Evolutionary conservation across 2,888 invertebrate species (phyloP), one percentile per base, ranked within the genome.

Genomic region (Dicroscelio sp.): DNA sequence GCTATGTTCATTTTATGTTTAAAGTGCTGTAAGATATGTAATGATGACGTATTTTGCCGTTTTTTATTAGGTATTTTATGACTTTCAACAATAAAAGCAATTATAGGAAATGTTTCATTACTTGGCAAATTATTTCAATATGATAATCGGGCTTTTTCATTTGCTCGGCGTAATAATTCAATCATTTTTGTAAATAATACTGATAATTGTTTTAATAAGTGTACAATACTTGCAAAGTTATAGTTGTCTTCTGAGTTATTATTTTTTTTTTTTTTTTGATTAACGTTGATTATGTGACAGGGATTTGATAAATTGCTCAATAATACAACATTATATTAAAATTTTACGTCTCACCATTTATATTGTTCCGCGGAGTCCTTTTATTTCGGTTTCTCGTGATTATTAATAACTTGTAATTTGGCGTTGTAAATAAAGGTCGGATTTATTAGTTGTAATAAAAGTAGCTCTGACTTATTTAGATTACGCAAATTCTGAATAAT

Each of bases 61-160:
- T 75, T 73, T 80, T 86, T 87, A 87, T 82, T 87, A 75, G 31
- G 67, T 65, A 65, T 78, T 86, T 78, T 69, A 78, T 60, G 55
- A 60, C 48, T 58, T 25, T 17, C 27, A 69, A 67, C 76, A 75
- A 85, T 65, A 73, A 76, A 65, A 55, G 8, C 65, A 85, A 55
- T 85, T 76, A n/a, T n/a, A n/a, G n/a, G 35, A 65, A 76, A 65
- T 76, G 33, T 23, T 85, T 76, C 25, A 52, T 76, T 67, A 67
- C 27, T 67, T 20, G 48, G 14, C n/a, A 33, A 73, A 73, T 73
- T 60, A 83, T 67, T 71, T 67, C 67, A 31, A 75, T n/a, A n/a
- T n/a, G n/a, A n/a, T n/a, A n/a, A n/a, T n/a, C n/a, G n/a, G n/a
- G n/a, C n/a, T n/a, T n/a, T n/a, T n/a, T n/a, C n/a, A n/a, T n/a